Evolutionary conservation across 2,797 vertebrate genomes (phyloP).

Genomic region (Pempheris klunzingeri): DNA sequence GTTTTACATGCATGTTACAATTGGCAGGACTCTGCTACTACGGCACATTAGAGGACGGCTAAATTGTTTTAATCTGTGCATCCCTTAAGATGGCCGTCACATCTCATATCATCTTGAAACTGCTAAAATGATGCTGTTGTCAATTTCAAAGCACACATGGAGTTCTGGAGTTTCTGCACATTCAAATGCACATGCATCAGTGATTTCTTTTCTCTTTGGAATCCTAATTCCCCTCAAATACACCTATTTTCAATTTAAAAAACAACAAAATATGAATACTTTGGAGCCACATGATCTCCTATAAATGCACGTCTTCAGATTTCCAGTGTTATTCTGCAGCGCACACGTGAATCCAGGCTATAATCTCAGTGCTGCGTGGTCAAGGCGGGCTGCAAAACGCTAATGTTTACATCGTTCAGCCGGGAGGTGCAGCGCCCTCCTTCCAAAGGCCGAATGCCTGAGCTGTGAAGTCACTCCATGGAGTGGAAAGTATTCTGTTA

Average conservation of each 20-base stretch:
- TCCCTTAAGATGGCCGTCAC: not conserved
- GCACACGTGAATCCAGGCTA: slow-evolving; percentile 4
- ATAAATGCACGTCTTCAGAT: slow-evolving; percentile 8
- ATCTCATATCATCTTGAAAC: slow-evolving; percentile 36
- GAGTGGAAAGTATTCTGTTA: slow-evolving; percentile 73
- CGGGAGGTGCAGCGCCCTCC: slow-evolving; percentile 39
- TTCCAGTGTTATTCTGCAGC: slow-evolving; percentile 36
- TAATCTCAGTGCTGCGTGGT: slow-evolving; percentile 18
- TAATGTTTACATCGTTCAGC: slow-evolving; percentile 63
- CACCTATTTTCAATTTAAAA: not conserved
- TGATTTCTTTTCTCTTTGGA: not conserved
- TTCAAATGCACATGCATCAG: too few species aligned
- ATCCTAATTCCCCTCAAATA: not conserved
- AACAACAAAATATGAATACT: not conserved
- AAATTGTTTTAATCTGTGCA: not conserved
- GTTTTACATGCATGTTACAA: not conserved
- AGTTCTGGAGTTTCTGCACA: too few species aligned
- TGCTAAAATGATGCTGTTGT: slow-evolving; percentile 34
- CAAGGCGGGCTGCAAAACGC: slow-evolving; percentile 12
- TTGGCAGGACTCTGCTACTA: not conserved
- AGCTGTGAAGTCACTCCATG: slow-evolving; percentile 67
- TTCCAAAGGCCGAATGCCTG: slow-evolving; percentile 58
- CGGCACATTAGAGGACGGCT: not conserved
- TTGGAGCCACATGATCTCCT: not conserved
- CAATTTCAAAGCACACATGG: slow-evolving; percentile 31